Base-by-base conservation (phyloP, 2,797 vertebrate genomes). In the Octomys mimax region DNA sequence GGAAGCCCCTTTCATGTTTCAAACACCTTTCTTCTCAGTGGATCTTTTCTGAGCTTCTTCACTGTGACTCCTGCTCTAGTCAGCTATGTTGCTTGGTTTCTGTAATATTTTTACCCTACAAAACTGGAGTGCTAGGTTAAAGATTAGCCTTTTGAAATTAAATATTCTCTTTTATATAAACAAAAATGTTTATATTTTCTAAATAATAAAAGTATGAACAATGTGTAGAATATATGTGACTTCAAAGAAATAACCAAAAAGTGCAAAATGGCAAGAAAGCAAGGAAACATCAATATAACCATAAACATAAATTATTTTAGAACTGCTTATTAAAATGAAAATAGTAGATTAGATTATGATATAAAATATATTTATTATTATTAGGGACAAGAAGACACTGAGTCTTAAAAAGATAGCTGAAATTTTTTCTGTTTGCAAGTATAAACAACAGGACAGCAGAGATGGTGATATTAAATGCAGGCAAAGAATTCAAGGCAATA, bases 271-370 rank as follows among this genome's bases (percentile, higher is more conserved):
- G 21, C 42, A 77, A 92, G 78, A 93, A 95, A 70, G 19, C 71
- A 87, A 94, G 39, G 54, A 87, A 78, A 87, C 21, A 78, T 85
- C 26, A 77, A 28, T 93, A 85, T 82, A 92, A 64, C 39, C 88
- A 84, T 82, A 90, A 82, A 87, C 0, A 87, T 21, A 91, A 90
- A 79, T 87, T 94, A 19, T 94, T 97, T 94, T 97, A 39, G 75
- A 89, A 85, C n/a, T 79, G 80, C 42, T 77, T 91, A 84, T 91
- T 95, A 79, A 91, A 87, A 59, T 85, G 70, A 62, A 88, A 95
- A 66, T 87, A 78, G 1, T 61, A 77, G 52, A 81, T 88, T 89
- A 89, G 26, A 93, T 95, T 95, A 93, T 22, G 62, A 82, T 59
- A 85, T n/a, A 66, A 71, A 89, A 33, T 73, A 82, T 61, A 83